These are phyloP conservation scores for Eptesicus fuscus DNA, from an alignment of 2,113 vertebrate species.

Conservation along the genomic window DNA sequence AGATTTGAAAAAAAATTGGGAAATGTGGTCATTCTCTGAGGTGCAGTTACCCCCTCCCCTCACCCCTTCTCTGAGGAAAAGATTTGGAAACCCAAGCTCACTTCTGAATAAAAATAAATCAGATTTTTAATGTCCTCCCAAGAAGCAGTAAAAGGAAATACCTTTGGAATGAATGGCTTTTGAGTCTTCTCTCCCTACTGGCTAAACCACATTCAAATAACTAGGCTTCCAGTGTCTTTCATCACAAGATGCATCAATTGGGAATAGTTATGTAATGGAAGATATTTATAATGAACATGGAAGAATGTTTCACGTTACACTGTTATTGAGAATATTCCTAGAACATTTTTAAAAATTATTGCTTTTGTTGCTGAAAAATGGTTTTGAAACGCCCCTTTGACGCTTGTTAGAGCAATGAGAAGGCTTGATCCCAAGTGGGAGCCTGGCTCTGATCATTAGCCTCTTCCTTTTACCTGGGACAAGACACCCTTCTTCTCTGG, in stretches of 20 bases:
- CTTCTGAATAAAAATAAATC: background rate
- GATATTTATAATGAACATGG: background rate
- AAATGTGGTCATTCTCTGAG: slow-evolving; percentile 62
- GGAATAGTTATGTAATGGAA: background rate
- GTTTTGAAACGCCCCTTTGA: background rate
- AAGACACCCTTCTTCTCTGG: background rate
- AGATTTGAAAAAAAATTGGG: slow-evolving; percentile 69
- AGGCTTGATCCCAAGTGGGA: background rate
- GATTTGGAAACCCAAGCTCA: background rate
- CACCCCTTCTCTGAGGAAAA: background rate
- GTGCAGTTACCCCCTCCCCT: slow-evolving; percentile 26
- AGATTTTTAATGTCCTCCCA: background rate
- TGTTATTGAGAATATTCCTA: background rate
- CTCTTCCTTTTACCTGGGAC: background rate
- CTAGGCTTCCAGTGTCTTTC: slow-evolving; percentile 41
- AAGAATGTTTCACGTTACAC: background rate
- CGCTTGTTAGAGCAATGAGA: background rate
- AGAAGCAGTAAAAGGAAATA: background rate
- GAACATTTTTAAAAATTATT: background rate
- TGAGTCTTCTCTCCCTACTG: background rate
- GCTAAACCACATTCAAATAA: slow-evolving; percentile 51
- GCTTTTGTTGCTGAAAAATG: background rate
- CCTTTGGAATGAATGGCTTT: background rate
- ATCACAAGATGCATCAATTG: background rate
- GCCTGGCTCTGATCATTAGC: background rate